Evolutionary conservation across 2,113 vertebrate genomes (phyloP).

Genomic region (Sclerurus mexicanus): DNA sequence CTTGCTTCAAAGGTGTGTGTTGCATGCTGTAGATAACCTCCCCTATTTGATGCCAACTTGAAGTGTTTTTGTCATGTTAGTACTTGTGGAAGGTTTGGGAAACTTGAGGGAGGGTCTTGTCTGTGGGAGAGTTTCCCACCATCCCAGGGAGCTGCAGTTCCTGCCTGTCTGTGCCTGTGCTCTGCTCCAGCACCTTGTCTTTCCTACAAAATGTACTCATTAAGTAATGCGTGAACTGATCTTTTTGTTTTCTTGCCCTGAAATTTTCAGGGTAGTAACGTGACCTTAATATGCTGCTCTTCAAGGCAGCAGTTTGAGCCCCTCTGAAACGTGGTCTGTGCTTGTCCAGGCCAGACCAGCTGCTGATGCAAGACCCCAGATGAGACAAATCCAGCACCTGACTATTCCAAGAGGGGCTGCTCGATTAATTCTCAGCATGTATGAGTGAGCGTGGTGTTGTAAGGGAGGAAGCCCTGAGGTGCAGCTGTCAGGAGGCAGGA

Average conservation of each 20-base stretch:
- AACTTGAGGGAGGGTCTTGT: background rate
- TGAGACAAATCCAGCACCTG: background rate
- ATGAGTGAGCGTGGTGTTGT: rapidly evolving
- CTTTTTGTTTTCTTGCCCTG: background rate
- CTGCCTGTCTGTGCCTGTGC: background rate
- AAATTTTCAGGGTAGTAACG: background rate
- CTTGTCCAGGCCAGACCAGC: background rate
- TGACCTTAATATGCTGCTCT: background rate
- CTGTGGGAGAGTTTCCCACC: background rate
- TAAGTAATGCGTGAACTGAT: rapidly evolving
- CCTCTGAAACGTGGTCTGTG: rapidly evolving
- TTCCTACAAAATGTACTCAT: background rate
- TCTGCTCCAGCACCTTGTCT: background rate
- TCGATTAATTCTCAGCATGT: background rate
- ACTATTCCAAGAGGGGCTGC: background rate
- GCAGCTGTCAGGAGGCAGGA: background rate
- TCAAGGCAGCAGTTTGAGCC: background rate
- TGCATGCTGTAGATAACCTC: background rate
- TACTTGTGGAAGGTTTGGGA: background rate
- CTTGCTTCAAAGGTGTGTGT: background rate
- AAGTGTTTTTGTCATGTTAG: background rate
- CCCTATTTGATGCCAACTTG: background rate
- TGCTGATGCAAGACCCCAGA: background rate
- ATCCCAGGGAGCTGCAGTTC: background rate
- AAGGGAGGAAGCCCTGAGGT: background rate